Base-by-base conservation (phyloP, 2,113 vertebrate species). In the Danio rerio region DNA sequence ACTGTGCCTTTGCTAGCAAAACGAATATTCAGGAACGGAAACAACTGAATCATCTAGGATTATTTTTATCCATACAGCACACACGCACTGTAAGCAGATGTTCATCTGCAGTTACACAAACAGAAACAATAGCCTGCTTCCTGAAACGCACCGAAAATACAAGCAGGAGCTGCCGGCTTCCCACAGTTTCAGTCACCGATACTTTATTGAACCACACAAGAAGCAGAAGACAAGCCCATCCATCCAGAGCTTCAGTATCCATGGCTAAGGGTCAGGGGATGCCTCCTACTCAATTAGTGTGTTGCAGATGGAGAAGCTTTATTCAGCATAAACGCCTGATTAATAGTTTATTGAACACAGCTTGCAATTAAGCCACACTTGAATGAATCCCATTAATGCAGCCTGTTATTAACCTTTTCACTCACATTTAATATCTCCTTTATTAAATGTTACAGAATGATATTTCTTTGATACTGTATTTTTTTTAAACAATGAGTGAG, bases 321-420 rank as follows among this genome's bases (percentile, higher is more conserved):
- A 65, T 63, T 74, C 71, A 75, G 49, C 81, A 68, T 45, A 68
- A 31, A 53, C 4, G 4, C 66, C 62, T 79, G 77, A 79, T 68
- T 79, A 79, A 79, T 79, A 68, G 49, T 82, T 82, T 82, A 82
- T 82, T 82, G 80, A 82, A 82, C 80, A 75, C 52, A 66, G 80
- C 62, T 82, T 82, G 80, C 80, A 82, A 82, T 82, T 82, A 82
- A 21, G 71, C 59, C 16, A 65, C 70, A 82, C 80, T 75, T 56
- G 70, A 82, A 65, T 56, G 62, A 75, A 82, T 75, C 80, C 80
- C 71, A 75, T 82, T 65, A 82, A 65, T 55, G 80, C 42, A 63
- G 77, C 11, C 31, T 56, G 82, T 65, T 56, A 73, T 84, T 84
- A 80, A 65, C 76, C 76, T 79, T 70, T 68, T 84, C 56, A 53